Base-by-base conservation (phyloP, 2,888 invertebrate genomes). In the Augiades crinisus region DNA sequence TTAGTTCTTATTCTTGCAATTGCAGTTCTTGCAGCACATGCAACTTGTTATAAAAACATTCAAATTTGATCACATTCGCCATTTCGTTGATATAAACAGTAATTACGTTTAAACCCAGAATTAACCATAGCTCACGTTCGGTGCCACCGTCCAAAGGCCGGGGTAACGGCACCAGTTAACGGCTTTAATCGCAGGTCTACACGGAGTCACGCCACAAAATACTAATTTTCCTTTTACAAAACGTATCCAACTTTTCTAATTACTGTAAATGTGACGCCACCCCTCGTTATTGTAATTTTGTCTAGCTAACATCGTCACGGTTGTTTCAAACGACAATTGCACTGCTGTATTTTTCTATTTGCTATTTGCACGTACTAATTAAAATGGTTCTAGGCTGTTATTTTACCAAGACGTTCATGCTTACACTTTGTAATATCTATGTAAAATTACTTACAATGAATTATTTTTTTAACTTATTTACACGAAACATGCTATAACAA, bases 191-290 rank as follows among this genome's bases (percentile, higher is more conserved):
- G 75, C 72, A 70, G 67, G 68, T 74, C 68, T 70, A 75, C 73
- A 71, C 68, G 76, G 72, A 80, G 77, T 78, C 74, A 76, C 77
- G 72, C 80, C 79, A 78, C 82, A 76, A 82, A 82, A 81, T 80
- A 83, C 82, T 82, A 81, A 82, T 83, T 82, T 72, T 75, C 75
- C 75, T 78, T 81, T 80, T 74, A 72, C 77, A 76, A 79, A 82
- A 77, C 75, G 80, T 75, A 81, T 77, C 74, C 74, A 85, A 85
- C 81, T 85, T 85, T 83, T 78, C 81, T 83, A 85, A 83, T 85
- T 85, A 85, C 77, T 65, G 68, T 71, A 72, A 82, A 82, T 77
- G 79, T 77, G 78, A 80, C 75, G 75, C 73, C 68, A 71, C 71
- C 69, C 73, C 72, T 75, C 69, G 73, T 70, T 70, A 77, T 76